These are phyloP conservation scores for Nyleta sp. DNA, from an alignment of 2,888 invertebrate species.

Conservation along the genomic window DNA sequence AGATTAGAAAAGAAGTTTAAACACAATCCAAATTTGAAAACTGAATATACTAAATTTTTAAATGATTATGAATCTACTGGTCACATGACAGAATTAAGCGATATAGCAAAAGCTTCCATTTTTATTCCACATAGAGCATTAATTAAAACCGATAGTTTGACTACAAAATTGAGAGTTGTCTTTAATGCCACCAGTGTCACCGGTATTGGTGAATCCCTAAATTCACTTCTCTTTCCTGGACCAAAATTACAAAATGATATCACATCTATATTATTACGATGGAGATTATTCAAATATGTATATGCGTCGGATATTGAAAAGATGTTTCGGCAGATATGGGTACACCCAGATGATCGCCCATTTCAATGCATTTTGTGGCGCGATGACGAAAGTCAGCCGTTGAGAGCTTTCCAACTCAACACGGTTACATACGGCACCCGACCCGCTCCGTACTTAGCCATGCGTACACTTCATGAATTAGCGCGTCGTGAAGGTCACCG, in stretches of 20 bases:
- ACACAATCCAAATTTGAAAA: too few species aligned
- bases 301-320: neutral
- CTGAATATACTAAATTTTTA: too few species aligned
- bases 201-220: neutral
- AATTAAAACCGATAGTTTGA: neutral
- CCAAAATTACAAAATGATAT: slow-evolving; percentile 3
- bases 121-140: too few species aligned
- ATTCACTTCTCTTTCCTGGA: neutral
- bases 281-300: neutral
- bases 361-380: neutral
- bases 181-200: neutral
- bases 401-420: neutral
- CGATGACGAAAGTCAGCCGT: neutral
- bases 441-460: neutral
- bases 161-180: neutral
- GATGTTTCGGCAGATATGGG: slow-evolving; percentile 3
- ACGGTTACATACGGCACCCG: neutral
- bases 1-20: too few species aligned
- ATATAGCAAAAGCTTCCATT: too few species aligned
- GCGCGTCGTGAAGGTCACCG: neutral
- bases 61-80: too few species aligned
- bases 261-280: neutral
- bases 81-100: too few species aligned
- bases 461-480: neutral
- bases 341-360: slow-evolving; percentile 9